A percentile compares a stretch with the other conserved stretches of the same genome.
Evolutionary conservation across 2,888 invertebrate species (phyloP).

Genomic region (Piscicola geometra): DNA sequence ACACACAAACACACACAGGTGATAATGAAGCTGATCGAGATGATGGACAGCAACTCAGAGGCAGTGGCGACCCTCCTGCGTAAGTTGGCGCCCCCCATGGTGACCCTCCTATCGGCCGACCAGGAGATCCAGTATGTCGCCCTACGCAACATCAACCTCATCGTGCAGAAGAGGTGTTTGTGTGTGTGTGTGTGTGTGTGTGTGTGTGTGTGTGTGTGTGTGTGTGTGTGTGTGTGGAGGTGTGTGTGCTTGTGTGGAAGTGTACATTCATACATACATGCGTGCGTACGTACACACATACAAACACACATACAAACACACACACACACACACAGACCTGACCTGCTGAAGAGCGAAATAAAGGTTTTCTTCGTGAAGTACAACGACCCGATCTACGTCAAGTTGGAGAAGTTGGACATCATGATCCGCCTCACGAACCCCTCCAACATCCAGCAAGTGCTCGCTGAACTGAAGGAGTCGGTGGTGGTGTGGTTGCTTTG

Average conservation of each 20-base stretch:
- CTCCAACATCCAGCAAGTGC: conserved; percentile 86
- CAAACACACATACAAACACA: neutral
- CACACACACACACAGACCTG: conserved; percentile 62
- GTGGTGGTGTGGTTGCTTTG: conserved; percentile 34
- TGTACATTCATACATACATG: too few species aligned
- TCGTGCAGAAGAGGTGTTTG: conserved; percentile 79
- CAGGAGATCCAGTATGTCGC: conserved; percentile 99
- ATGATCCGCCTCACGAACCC: conserved; percentile 98
- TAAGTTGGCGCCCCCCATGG: conserved; percentile 96
- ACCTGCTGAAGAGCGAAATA: conserved; percentile 98
- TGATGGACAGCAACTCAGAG: conserved; percentile 86
- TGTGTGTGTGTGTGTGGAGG: neutral
- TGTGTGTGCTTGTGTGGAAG: too few species aligned
- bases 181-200: neutral
- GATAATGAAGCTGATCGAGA: conserved; percentile 96
- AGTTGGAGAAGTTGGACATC: conserved; percentile 94
- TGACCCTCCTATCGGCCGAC: conserved; percentile 92
- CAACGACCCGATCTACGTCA: conserved; percentile 99
- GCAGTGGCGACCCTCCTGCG: conserved; percentile 88
- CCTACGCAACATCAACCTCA: conserved; percentile 92
- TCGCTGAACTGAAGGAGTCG: conserved; percentile 90
- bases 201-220: neutral
- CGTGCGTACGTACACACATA: too few species aligned
- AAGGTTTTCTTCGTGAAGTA: conserved; percentile 99
- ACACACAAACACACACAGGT: conserved; percentile 52